These are phyloP conservation scores for Phasia obesa DNA, from an alignment of 2,888 invertebrate genomes.

Conservation along the genomic window DNA sequence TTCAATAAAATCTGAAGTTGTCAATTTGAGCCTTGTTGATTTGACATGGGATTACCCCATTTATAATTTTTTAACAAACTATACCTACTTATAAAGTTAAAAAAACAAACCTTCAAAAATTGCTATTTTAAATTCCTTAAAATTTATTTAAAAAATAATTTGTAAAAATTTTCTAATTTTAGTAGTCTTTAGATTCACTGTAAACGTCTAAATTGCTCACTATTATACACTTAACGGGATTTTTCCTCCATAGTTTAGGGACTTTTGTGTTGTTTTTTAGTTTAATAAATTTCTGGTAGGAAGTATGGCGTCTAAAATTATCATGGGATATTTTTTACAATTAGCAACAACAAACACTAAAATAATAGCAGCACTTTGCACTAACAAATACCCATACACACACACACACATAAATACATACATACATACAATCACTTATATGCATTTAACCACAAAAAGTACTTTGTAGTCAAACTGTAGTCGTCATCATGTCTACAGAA, in stretches of 20 bases:
- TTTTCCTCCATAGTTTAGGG: background rate
- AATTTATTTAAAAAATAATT: too few relatives aligned
- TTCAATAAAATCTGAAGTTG: too few relatives aligned
- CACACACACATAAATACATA: background rate
- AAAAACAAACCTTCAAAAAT: too few relatives aligned
- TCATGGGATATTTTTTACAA: slow-evolving; percentile 18
- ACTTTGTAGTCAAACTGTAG: slow-evolving; percentile 61
- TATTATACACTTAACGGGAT: slow-evolving; percentile 1
- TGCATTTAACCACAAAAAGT: slow-evolving; percentile 26
- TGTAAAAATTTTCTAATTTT: too few relatives aligned
- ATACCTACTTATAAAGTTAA: too few relatives aligned
- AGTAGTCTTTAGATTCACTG: too few relatives aligned
- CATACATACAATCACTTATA: background rate
- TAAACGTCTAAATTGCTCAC: too few relatives aligned
- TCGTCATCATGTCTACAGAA: slow-evolving; percentile 69
- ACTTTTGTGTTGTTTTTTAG: background rate
- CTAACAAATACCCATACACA: background rate
- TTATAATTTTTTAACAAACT: too few relatives aligned
- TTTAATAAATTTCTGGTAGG: slow-evolving; percentile 40
- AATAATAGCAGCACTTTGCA: slow-evolving; percentile 2
- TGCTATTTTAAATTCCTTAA: too few relatives aligned
- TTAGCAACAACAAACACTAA: slow-evolving; percentile 25
- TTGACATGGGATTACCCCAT: too few relatives aligned
- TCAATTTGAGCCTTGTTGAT: too few relatives aligned
- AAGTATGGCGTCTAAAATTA: slow-evolving; percentile 40